Conservation (phyloP, 2,113 vertebrate species). For the Tricholaema leucomelas region DNA sequence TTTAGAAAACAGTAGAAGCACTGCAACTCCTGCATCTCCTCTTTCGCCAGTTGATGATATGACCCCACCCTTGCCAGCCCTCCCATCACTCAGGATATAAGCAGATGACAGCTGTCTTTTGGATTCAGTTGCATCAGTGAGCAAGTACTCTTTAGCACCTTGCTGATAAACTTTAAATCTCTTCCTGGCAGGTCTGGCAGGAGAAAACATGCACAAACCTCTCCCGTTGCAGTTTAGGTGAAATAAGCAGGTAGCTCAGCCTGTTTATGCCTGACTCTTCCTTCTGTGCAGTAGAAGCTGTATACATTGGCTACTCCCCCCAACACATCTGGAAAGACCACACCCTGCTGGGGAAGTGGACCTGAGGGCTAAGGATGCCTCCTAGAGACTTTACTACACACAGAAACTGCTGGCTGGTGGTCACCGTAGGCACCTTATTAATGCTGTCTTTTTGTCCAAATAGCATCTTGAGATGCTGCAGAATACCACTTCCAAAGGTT, state of each 20-base stretch:
- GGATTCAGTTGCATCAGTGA: background rate
- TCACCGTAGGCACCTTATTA: background rate
- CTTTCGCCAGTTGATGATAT: background rate
- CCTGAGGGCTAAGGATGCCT: background rate
- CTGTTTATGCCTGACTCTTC: background rate
- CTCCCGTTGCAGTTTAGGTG: fast-evolving
- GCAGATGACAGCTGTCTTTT: background rate
- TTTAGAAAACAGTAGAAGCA: background rate
- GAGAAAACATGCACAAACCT: background rate
- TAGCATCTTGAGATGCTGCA: background rate
- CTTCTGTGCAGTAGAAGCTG: background rate
- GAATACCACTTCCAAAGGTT: background rate
- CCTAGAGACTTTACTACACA: background rate
- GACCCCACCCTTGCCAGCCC: background rate
- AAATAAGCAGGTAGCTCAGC: background rate
- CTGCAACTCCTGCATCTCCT: background rate
- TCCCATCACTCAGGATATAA: background rate
- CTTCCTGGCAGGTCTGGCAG: background rate
- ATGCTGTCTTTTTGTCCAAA: background rate
- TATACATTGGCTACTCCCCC: background rate
- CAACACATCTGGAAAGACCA: background rate
- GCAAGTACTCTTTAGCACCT: background rate
- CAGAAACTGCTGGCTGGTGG: background rate
- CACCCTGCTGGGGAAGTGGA: background rate
- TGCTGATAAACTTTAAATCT: background rate